Evolutionary conservation across 2,797 vertebrate species (phyloP).

Genomic region (Odontamblyopus rebecca): DNA sequence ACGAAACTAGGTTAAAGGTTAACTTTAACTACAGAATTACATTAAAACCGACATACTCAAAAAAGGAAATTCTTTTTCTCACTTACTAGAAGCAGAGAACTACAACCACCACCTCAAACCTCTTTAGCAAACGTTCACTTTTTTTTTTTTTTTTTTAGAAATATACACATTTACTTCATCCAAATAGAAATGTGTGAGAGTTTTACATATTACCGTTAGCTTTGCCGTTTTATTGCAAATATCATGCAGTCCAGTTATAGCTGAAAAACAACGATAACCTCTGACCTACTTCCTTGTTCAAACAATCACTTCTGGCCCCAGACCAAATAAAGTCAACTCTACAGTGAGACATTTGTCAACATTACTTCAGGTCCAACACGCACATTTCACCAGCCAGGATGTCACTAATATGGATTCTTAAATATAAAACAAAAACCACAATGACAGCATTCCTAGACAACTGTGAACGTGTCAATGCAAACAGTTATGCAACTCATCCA

Average conservation of each 20-base stretch:
- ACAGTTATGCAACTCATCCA: neutral
- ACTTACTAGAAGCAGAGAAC: conserved; percentile 12
- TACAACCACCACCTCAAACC: too few species aligned
- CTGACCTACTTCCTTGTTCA: conserved; percentile 30
- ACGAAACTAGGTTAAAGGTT: conserved; percentile 36
- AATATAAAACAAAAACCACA: neutral
- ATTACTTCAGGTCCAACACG: neutral
- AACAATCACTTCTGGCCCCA: neutral
- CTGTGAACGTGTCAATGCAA: neutral
- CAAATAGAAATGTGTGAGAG: too few species aligned
- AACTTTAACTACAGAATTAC: neutral
- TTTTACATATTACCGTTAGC: neutral
- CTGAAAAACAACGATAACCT: conserved; percentile 28
- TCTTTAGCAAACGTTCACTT: neutral
- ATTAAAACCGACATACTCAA: conserved; percentile 28
- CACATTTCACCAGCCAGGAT: neutral
- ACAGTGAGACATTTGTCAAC: neutral
- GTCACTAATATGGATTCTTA: neutral
- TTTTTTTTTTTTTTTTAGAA: neutral
- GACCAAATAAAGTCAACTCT: neutral
- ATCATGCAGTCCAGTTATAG: conserved; percentile 10
- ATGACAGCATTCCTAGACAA: neutral
- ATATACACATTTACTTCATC: neutral
- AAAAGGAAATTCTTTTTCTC: conserved; percentile 15
- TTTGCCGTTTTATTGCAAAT: neutral